phyloP scores from a whole-genome alignment of 53 echinoderm and acorn worm genomes.

The Temnopleurus reevesii region DNA sequence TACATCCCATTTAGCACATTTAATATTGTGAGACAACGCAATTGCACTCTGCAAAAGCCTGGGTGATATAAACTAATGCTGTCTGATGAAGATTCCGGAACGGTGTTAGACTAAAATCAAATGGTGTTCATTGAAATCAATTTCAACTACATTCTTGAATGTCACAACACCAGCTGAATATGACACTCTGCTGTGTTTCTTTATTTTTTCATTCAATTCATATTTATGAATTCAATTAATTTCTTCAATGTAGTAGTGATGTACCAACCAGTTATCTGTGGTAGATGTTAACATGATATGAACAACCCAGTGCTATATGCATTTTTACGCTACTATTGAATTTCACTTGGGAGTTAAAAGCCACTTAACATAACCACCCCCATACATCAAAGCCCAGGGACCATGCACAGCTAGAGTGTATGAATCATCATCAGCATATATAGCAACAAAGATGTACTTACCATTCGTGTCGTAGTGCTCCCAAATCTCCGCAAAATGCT shows the following conservation, averaged over 20 bases:
- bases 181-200: too few relatives aligned
- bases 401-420: not conserved
- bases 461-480: conserved; percentile 93
- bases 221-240: not conserved
- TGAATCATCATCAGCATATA: not conserved
- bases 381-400: too few relatives aligned
- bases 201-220: too few relatives aligned
- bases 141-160: too few relatives aligned
- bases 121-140: too few relatives aligned
- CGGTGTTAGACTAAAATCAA: too few relatives aligned
- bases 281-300: not conserved
- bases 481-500: conserved; percentile 86
- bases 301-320: not conserved
- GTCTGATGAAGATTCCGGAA: too few relatives aligned
- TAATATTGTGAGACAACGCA: too few relatives aligned
- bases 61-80: too few relatives aligned
- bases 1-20: too few relatives aligned
- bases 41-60: too few relatives aligned
- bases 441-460: conserved; percentile 59
- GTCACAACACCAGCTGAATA: too few relatives aligned
- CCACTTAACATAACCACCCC: not conserved
- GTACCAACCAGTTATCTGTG: not conserved
- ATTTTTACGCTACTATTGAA: not conserved
- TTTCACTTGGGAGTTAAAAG: not conserved
- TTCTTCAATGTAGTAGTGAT: not conserved